phyloP scores from a whole-genome alignment of 2,888 invertebrate genomes.

The Aleiodes leptofemur region DNA sequence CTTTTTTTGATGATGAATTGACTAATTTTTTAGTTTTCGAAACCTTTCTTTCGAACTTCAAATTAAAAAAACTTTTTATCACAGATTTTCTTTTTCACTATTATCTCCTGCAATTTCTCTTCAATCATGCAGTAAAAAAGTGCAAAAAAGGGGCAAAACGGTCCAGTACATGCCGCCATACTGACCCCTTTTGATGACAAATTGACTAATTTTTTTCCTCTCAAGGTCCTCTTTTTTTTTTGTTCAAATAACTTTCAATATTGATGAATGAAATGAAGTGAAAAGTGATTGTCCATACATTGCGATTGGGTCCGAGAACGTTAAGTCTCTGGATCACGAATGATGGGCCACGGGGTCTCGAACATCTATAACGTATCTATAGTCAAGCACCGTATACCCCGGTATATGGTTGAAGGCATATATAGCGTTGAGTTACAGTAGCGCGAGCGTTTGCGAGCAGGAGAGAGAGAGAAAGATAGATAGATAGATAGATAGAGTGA shows the following conservation, averaged over 20 bases:
- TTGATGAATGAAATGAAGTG: conserved; percentile 26
- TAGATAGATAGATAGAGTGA: conserved; percentile 50
- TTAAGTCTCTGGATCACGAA: conserved; percentile 66
- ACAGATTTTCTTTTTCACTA: not conserved
- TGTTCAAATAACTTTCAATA: conserved; percentile 1
- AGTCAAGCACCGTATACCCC: conserved; percentile 46
- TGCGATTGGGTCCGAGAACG: conserved; percentile 51
- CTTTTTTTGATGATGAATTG: no score
- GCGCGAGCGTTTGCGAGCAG: not conserved
- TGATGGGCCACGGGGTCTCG: conserved; percentile 55
- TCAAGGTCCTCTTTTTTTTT: not conserved
- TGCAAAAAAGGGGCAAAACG: no score
- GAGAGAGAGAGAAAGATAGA: conserved; percentile 47
- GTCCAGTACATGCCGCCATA: no score
- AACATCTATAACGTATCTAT: conserved; percentile 56
- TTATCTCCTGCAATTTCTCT: not conserved
- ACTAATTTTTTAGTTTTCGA: no score
- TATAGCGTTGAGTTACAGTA: conserved; percentile 37
- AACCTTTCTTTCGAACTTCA: no score
- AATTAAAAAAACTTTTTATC: not conserved
- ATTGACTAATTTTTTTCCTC: conserved; percentile 39
- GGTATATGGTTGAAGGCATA: conserved; percentile 45
- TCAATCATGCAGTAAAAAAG: no score
- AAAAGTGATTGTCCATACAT: conserved; percentile 37
- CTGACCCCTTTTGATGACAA: not conserved